Conservation (phyloP, 1,140 invertebrate genomes). For the Atta cephalotes region DNA sequence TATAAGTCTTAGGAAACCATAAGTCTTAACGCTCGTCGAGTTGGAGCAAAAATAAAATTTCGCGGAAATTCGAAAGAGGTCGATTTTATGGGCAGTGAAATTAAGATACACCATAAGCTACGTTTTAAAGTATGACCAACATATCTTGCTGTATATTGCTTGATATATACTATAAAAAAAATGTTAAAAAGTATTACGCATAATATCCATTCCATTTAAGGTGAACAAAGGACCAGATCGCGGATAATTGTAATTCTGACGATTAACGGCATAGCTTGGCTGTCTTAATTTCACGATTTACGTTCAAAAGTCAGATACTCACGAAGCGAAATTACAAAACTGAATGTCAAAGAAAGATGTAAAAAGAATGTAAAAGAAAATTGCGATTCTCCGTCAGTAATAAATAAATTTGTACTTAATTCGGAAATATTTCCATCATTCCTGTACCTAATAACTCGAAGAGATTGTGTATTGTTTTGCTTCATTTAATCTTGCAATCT, state of each 20-base stretch:
- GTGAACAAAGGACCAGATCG: not conserved
- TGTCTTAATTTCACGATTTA: constrained; percentile 35
- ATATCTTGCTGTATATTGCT: constrained; percentile 3
- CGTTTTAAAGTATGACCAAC: constrained; percentile 23
- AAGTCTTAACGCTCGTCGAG: constrained; percentile 15
- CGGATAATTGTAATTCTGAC: not conserved
- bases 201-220: constrained; percentile 45
- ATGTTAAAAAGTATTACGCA: constrained; percentile 8
- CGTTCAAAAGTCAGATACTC: not conserved
- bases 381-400: constrained; percentile 68
- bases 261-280: constrained; percentile 1
- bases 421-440: constrained; percentile 12
- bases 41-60: constrained; percentile 4
- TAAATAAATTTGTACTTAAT: constrained; percentile 77
- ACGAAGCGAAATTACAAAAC: constrained; percentile 35
- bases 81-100: constrained; percentile 36
- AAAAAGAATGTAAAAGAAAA: constrained; percentile 45
- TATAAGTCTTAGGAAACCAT: constrained; percentile 7
- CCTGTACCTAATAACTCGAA: not conserved
- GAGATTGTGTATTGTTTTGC: not conserved
- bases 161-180: not conserved
- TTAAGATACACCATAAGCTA: constrained; percentile 14
- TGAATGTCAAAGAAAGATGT: constrained; percentile 28
- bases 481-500: constrained; percentile 49
- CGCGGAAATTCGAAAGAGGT: not conserved